phyloP scores from a whole-genome alignment of 2,797 vertebrate species.

The Phaenicophaeus curvirostris region DNA sequence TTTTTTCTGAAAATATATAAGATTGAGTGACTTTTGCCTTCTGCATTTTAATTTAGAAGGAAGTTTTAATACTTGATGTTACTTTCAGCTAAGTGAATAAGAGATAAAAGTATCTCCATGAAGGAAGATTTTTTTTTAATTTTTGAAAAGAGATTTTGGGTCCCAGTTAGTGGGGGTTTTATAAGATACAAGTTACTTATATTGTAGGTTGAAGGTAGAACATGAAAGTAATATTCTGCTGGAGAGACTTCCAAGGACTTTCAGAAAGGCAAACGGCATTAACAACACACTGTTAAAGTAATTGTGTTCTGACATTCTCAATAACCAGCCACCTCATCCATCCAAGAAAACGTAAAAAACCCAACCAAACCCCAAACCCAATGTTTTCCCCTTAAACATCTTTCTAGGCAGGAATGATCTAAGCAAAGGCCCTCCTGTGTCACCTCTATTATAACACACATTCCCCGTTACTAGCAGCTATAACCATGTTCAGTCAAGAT shows the following conservation, averaged over 20 bases:
- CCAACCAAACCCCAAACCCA: background rate
- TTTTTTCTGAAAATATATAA: background rate
- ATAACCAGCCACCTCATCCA: background rate
- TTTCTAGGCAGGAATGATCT: slow-evolving; percentile 54
- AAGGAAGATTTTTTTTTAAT: background rate
- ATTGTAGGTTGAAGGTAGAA: background rate
- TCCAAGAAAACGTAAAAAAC: background rate
- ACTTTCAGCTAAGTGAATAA: background rate
- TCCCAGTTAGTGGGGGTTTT: background rate
- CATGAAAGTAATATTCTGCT: background rate
- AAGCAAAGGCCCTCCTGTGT: background rate
- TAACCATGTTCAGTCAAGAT: background rate
- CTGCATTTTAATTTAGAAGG: background rate
- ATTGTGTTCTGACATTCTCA: background rate
- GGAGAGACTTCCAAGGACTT: slow-evolving; percentile 7
- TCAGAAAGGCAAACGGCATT: background rate
- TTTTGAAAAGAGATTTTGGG: background rate
- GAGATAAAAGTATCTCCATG: background rate
- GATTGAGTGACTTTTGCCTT: background rate
- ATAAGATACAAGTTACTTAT: background rate
- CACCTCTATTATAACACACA: background rate
- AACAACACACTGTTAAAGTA: background rate
- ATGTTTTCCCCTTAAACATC: slow-evolving; percentile 15
- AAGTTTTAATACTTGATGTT: slow-evolving; percentile 12
- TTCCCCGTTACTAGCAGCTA: slow-evolving; percentile 37